These are phyloP conservation scores for Lithobius niger DNA, from an alignment of 1,140 invertebrate genomes.

Conservation along the genomic window DNA sequence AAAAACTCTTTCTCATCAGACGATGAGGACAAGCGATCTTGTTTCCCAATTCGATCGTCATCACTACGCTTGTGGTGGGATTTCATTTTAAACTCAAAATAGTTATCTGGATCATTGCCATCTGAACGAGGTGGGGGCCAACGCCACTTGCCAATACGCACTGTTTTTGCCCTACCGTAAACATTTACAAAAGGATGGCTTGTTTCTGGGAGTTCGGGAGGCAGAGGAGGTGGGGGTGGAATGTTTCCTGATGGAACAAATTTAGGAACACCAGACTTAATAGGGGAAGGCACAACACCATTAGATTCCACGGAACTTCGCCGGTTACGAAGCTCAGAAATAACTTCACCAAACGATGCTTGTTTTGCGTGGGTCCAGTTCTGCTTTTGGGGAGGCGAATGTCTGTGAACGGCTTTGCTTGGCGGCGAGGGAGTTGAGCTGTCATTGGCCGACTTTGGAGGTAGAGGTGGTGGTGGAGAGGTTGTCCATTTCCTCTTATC, in stretches of 20 bases:
- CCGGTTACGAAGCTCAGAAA: conserved; percentile 40
- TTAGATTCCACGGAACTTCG: conserved; percentile 22
- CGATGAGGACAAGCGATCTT: background rate
- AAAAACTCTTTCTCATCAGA: conserved; percentile 4
- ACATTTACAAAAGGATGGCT: conserved; percentile 74
- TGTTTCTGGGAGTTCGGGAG: conserved; percentile 49
- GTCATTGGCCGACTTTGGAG: conserved; percentile 9
- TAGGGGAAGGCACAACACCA: background rate
- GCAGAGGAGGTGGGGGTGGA: conserved; percentile 65
- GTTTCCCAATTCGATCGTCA: background rate
- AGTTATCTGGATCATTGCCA: conserved; percentile 47
- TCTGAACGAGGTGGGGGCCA: conserved; percentile 74
- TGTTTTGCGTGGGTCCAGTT: conserved; percentile 20
- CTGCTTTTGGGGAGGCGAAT: conserved; percentile 13
- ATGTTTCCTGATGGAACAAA: conserved; percentile 21
- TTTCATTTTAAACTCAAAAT: conserved; percentile 75
- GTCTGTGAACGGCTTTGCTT: conserved; percentile 14
- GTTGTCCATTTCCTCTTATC: conserved; percentile 18
- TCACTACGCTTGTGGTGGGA: conserved; percentile 44
- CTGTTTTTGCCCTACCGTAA: conserved; percentile 84
- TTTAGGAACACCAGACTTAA: conserved; percentile 3
- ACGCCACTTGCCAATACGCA: conserved; percentile 88
- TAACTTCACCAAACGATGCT: conserved; percentile 40
- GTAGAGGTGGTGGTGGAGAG: conserved; percentile 23
- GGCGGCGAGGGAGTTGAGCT: conserved; percentile 17